Evolutionary conservation across 2,113 vertebrate genomes (phyloP).

Genomic region (Siniperca chuatsi): DNA sequence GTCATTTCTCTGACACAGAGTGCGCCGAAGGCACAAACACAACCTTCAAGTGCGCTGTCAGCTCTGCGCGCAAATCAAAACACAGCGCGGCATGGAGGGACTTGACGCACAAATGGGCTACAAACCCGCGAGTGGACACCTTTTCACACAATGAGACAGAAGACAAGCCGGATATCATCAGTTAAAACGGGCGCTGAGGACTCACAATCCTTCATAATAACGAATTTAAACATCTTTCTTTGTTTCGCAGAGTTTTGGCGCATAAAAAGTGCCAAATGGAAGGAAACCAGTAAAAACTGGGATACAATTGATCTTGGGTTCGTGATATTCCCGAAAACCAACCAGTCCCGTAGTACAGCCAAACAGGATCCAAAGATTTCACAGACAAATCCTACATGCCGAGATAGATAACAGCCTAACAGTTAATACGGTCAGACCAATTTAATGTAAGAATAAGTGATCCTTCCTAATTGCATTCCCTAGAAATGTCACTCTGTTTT

Average conservation of each 20-base stretch:
- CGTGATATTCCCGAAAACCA: neutral
- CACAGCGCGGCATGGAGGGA: neutral
- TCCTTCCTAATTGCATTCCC: neutral
- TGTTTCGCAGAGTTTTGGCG: neutral
- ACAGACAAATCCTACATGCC: neutral
- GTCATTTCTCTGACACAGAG: constrained; percentile 47
- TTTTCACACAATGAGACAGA: neutral
- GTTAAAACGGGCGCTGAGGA: neutral
- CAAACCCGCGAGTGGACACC: constrained; percentile 16
- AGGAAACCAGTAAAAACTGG: too few species aligned
- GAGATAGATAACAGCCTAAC: neutral
- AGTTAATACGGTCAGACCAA: too few species aligned
- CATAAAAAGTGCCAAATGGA: neutral
- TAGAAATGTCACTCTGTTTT: neutral
- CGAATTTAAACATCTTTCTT: neutral
- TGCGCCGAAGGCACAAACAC: constrained; percentile 36
- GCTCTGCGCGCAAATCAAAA: constrained; percentile 30
- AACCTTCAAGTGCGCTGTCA: constrained; percentile 14
- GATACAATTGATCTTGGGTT: neutral
- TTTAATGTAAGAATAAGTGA: neutral
- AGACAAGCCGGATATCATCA: neutral
- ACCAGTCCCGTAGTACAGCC: neutral
- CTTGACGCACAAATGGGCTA: constrained; percentile 24
- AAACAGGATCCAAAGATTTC: neutral
- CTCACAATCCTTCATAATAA: neutral